A percentile compares a stretch with the other conserved stretches of the same genome.
These are phyloP conservation scores for Lepeophtheirus nordmannii DNA, from an alignment of 2,888 invertebrate genomes.

Conservation along the genomic window DNA sequence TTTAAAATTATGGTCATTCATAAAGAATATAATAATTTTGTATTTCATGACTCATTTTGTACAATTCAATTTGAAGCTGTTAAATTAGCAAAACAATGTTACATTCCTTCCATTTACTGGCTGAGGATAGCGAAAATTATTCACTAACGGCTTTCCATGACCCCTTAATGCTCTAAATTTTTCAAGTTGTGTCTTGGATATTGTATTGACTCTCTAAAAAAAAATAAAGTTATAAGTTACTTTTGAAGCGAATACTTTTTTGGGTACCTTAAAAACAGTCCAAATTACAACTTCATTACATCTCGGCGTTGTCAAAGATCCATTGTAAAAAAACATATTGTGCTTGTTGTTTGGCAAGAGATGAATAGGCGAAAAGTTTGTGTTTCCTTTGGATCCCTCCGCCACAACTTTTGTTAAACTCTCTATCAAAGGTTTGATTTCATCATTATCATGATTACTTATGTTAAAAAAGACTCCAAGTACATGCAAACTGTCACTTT, in stretches of 20 bases:
- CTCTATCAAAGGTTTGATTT: background rate
- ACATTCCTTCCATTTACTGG: background rate
- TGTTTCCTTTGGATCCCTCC: background rate
- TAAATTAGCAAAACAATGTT: no score
- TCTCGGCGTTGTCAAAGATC: background rate
- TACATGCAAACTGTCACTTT: background rate
- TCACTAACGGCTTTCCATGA: background rate
- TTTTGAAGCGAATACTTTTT: background rate
- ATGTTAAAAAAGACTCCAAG: background rate
- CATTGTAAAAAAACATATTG: background rate
- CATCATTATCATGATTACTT: background rate
- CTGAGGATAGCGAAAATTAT: background rate
- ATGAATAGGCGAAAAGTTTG: background rate
- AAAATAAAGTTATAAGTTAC: background rate
- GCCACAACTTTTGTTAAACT: background rate
- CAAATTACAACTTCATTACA: background rate
- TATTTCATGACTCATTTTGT: no score
- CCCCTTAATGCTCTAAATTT: background rate
- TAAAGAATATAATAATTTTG: no score
- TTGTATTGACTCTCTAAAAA: background rate
- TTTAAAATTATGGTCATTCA: no score
- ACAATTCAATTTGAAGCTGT: no score
- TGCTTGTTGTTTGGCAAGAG: no score
- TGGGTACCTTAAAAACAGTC: constrained; percentile 1
- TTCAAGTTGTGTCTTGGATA: background rate